phyloP scores from a whole-genome alignment of 2,113 vertebrate genomes.

The Archilochus colubris region DNA sequence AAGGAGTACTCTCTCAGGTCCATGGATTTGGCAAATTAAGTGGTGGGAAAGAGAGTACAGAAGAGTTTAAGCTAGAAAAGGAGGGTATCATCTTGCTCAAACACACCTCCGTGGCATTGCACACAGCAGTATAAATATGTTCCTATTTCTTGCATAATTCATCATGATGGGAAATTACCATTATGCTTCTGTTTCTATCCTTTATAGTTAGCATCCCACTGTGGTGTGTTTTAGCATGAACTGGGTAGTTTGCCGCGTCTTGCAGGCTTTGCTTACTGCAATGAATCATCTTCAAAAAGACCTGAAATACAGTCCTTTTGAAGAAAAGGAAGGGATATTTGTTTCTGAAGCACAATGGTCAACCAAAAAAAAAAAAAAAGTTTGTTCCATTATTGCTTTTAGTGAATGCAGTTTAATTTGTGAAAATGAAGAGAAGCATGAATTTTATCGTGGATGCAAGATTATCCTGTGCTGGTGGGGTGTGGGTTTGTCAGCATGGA shows the following conservation, averaged over 20 bases:
- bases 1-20: neutral
- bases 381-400: neutral
- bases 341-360: neutral
- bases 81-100: neutral
- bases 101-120: neutral
- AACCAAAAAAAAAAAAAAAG: fast-evolving
- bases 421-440: neutral
- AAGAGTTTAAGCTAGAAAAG: neutral
- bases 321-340: neutral
- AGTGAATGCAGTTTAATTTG: neutral
- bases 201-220: neutral
- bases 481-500: neutral
- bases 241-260: neutral
- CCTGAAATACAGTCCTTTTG: neutral
- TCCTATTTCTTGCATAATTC: neutral
- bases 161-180: neutral
- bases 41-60: neutral
- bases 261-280: neutral
- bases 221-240: neutral
- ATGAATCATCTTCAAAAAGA: neutral
- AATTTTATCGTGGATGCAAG: neutral
- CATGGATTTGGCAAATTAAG: neutral
- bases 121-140: neutral
- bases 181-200: neutral
- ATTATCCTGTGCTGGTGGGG: too few relatives aligned